phyloP scores from a whole-genome alignment of 2,888 invertebrate species.

The Nematopogon swammerdamellus region DNA sequence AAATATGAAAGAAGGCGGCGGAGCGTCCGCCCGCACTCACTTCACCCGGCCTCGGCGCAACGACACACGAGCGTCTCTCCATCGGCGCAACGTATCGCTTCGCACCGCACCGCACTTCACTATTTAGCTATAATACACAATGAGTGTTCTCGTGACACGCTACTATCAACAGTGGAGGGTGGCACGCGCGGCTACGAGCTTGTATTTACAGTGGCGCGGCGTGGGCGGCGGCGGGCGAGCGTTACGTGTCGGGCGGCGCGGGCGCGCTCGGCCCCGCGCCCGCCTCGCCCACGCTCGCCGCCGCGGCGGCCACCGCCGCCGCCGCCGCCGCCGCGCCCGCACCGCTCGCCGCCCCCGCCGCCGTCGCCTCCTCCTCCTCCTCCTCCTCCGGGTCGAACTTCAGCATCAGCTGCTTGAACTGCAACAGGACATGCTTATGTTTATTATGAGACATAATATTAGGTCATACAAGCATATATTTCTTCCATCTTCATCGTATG shows the following conservation, averaged over 20 bases:
- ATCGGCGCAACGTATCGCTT: not conserved
- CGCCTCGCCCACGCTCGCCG: conserved; percentile 9
- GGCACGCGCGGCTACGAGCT: not conserved
- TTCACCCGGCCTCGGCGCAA: not conserved
- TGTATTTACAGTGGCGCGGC: not conserved
- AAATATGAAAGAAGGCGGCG: not conserved
- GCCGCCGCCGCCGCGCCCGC: conserved; percentile 1
- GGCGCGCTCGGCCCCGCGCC: conserved; percentile 13
- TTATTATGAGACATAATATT: too few species aligned
- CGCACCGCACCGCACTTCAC: not conserved
- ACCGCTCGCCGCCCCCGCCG: conserved; percentile 11
- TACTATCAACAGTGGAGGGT: not conserved
- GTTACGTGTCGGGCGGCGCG: conserved; percentile 17
- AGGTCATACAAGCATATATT: too few species aligned
- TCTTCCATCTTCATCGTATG: too few species aligned
- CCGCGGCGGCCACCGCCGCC: conserved; percentile 9
- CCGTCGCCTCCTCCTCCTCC: conserved; percentile 63
- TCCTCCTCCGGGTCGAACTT: conserved; percentile 79
- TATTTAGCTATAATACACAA: not conserved
- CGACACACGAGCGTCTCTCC: not conserved
- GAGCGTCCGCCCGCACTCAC: too few species aligned
- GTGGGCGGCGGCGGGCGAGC: not conserved
- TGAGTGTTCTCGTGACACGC: not conserved
- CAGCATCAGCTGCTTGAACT: conserved; percentile 83
- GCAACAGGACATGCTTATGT: conserved; percentile 30